These are phyloP conservation scores for Magallana angulata DNA, from an alignment of 1,140 invertebrate genomes.

Conservation along the genomic window DNA sequence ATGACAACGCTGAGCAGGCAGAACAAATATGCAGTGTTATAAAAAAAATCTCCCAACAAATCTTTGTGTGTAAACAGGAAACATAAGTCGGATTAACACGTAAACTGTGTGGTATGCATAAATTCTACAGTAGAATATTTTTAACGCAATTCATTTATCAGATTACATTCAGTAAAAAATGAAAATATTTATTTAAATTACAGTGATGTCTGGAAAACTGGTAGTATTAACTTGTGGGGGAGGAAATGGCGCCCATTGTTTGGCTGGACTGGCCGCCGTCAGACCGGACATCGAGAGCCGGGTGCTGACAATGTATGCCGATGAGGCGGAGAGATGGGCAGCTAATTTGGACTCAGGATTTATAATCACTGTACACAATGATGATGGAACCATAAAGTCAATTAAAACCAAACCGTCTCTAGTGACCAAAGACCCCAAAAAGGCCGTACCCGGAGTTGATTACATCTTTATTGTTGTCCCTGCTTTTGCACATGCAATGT, in stretches of 20 bases:
- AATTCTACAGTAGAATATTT: too few species aligned
- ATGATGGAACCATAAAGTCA: constrained; percentile 21
- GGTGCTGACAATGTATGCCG: constrained; percentile 63
- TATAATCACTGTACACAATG: constrained; percentile 41
- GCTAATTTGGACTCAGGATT: constrained; percentile 29
- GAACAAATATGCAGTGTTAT: too few species aligned
- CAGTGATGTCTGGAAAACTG: background rate
- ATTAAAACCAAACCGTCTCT: constrained; percentile 50
- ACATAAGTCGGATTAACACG: too few species aligned
- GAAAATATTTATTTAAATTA: background rate
- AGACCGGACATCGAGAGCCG: constrained; percentile 58
- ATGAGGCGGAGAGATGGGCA: constrained; percentile 69
- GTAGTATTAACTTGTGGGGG: constrained; percentile 61
- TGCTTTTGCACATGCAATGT: constrained; percentile 63
- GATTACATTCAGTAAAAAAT: too few species aligned
- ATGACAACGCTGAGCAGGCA: too few species aligned
- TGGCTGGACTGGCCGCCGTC: constrained; percentile 64
- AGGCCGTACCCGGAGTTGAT: constrained; percentile 54
- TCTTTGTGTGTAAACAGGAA: too few species aligned
- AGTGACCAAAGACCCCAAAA: constrained; percentile 59
- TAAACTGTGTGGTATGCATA: too few species aligned
- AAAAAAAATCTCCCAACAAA: too few species aligned
- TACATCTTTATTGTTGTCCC: constrained; percentile 65
- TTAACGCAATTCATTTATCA: too few species aligned
- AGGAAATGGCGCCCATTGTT: constrained; percentile 69